Conservation (phyloP, 2,113 vertebrate species). For the Hippoglossus stenolepis region DNA sequence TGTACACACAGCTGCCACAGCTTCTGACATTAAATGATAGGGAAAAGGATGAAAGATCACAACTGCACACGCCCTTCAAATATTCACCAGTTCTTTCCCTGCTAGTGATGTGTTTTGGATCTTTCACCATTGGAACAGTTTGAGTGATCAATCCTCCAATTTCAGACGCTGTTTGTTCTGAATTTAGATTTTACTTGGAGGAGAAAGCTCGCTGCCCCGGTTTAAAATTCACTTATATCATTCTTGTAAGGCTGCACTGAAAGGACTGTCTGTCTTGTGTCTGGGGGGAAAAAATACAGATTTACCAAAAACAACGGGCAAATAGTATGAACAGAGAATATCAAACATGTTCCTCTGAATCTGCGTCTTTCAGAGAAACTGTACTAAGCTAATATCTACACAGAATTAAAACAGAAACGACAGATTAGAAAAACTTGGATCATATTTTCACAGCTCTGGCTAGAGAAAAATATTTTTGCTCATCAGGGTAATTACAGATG, state of each 20-base stretch:
- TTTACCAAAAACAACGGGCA: not conserved
- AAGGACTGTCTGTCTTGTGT: slow-evolving; percentile 2
- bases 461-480: too few relatives aligned
- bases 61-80: not conserved
- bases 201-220: not conserved
- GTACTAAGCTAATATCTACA: too few relatives aligned
- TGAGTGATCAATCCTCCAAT: slow-evolving; percentile 16
- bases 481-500: not conserved
- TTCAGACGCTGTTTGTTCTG: slow-evolving; percentile 8
- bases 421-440: not conserved
- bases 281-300: not conserved
- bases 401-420: too few relatives aligned
- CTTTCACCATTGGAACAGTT: not conserved
- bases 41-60: slow-evolving; percentile 17
- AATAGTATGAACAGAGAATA: not conserved
- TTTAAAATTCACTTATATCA: slow-evolving; percentile 19
- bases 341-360: not conserved
- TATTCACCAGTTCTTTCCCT: slow-evolving; percentile 13
- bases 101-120: slow-evolving; percentile 13
- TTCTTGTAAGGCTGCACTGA: not conserved
- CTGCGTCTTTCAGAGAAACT: not conserved
- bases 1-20: slow-evolving; percentile 9
- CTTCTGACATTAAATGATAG: slow-evolving; percentile 27
- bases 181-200: slow-evolving; percentile 8
- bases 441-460: not conserved